Percentiles rank a stretch among this genome's conserved stretches.
Conservation (phyloP, 2,113 vertebrate genomes). For the Phalacrocorax brasilianus region DNA sequence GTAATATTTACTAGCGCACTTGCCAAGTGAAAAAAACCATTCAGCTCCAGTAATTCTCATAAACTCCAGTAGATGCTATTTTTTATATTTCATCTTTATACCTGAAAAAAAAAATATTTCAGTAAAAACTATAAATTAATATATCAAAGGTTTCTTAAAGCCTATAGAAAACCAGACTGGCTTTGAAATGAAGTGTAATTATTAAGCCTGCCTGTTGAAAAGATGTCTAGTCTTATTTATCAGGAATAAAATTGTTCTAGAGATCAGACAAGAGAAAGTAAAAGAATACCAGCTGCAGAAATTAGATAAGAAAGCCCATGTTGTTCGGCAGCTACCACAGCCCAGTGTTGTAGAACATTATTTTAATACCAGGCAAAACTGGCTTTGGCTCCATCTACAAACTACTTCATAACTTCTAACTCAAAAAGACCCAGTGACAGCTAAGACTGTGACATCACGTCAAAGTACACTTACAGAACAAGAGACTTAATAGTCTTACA, state of each 20-base stretch:
- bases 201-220: neutral
- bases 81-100: neutral
- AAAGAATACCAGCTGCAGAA: neutral
- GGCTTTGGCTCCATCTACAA: too few relatives aligned
- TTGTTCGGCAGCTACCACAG: too few relatives aligned
- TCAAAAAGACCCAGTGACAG: neutral
- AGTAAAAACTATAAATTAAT: neutral
- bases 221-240: neutral
- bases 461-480: neutral
- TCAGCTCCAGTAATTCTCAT: neutral
- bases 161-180: neutral
- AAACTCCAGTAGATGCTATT: neutral
- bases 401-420: neutral
- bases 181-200: neutral
- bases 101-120: neutral
- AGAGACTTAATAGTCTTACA: neutral
- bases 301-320: neutral
- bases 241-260: neutral
- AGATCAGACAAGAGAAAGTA: neutral
- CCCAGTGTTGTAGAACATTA: neutral
- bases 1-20: conserved; percentile 56
- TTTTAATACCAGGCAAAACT: neutral
- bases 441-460: neutral
- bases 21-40: neutral
- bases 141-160: neutral